Base-by-base conservation (phyloP, 2,888 invertebrate genomes). In the Thymelicus lineola region DNA sequence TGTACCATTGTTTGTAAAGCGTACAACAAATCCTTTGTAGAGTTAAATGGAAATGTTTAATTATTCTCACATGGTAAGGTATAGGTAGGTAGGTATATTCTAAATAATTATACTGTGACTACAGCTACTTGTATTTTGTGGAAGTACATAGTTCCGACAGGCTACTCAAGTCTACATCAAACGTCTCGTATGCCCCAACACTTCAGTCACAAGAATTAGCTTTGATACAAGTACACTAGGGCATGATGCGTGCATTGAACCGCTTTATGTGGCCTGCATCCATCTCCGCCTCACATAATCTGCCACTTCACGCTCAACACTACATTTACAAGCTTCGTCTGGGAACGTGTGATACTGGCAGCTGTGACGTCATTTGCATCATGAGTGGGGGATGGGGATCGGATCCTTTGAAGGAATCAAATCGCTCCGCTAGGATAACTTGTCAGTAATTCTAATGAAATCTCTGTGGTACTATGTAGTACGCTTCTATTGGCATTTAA, bases 231-330 rank as follows among this genome's bases (percentile, higher is more conserved):
- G 48, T 63, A 48, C 46, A 62, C 63, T 48, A 62, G 48, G 46
- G 10, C 46, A 17, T 58, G 20, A 57, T 58, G 46, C 65, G 65
- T 65, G 65, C 65, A 65, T 35, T 65, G 65, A 65, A 65, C 65
- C 46, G 58, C 35, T 58, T 57, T 12, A 65, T 65, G 55, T 55
- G 65, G 57, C 58, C 46, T 45, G 58, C 46, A 46, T 46, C 65
- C 65, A 55, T 45, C 58, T n/a, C 15, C 58, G 65, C 46, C 65
- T 58, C 46, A 66, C 65, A 66, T 66, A 66, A 66, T 66, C 65
- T 36, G 35, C 58, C 65, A 66, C 65, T 66, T 66, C 46, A 46
- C 46, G 57, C 14, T 45, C 55, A 65, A 35, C 45, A 35, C 36
- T 62, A 35, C 62, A 36, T 35, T 57, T 58, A 58, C 58, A 66